phyloP scores from a whole-genome alignment of 2,888 invertebrate genomes.

The Pristionchus japonicus region DNA sequence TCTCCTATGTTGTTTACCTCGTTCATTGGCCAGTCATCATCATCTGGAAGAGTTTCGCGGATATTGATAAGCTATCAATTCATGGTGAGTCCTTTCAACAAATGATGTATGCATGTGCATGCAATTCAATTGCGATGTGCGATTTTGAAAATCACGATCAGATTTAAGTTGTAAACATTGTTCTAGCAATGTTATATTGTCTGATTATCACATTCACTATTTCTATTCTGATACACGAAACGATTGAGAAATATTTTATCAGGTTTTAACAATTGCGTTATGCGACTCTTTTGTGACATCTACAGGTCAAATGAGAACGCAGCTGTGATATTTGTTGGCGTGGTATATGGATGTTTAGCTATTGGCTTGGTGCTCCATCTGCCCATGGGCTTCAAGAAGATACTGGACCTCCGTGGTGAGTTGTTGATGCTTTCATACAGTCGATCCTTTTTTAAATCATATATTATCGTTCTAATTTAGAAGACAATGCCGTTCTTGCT shows the following conservation, averaged over 20 bases:
- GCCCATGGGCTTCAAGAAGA: neutral
- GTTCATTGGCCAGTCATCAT: neutral
- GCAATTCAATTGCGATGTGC: no score
- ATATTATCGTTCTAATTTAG: no score
- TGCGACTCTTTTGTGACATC: no score
- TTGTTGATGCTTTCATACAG: no score
- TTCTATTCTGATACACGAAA: neutral
- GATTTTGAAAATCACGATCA: no score
- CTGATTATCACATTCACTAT: neutral
- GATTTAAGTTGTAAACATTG: no score
- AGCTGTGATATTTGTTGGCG: neutral
- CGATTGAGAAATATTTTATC: conserved; percentile 27
- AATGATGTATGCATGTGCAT: no score
- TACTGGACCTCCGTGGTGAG: neutral
- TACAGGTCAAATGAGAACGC: neutral
- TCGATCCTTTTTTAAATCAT: no score
- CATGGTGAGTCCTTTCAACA: no score
- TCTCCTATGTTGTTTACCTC: neutral
- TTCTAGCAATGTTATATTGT: neutral
- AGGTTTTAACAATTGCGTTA: neutral
- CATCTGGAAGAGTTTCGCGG: neutral
- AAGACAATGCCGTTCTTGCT: no score
- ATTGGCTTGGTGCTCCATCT: neutral
- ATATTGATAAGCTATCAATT: neutral
- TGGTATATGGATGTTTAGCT: neutral